phyloP scores from a whole-genome alignment of 2,888 invertebrate species.

The Anoplius nigerrimus region DNA sequence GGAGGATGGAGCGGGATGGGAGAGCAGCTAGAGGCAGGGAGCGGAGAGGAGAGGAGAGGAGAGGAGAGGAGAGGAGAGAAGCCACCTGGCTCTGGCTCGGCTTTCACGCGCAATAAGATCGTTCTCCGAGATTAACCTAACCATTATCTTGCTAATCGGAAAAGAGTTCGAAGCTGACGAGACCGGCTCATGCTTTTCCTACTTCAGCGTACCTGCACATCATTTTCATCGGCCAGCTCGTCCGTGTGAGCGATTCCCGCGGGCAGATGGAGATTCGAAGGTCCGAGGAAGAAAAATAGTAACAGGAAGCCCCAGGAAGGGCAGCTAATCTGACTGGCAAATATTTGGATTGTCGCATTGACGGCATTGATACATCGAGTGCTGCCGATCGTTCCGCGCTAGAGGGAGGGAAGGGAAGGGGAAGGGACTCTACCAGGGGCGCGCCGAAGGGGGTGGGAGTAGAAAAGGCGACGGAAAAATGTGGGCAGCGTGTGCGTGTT shows the following conservation, averaged over 20 bases:
- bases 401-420: constrained; percentile 33
- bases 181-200: constrained; percentile 26
- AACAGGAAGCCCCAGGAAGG: constrained; percentile 60
- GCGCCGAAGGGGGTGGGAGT: constrained; percentile 14
- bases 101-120: constrained; percentile 74
- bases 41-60: constrained; percentile 4
- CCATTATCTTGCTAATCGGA: constrained; percentile 70
- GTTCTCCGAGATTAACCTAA: constrained; percentile 65
- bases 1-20: neutral
- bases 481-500: constrained; percentile 32
- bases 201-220: neutral
- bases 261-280: constrained; percentile 47
- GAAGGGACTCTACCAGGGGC: constrained; percentile 21
- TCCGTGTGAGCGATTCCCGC: constrained; percentile 8
- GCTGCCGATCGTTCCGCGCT: constrained; percentile 32
- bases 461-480: constrained; percentile 9
- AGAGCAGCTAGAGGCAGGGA: neutral
- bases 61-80: constrained; percentile 34
- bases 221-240: neutral
- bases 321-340: constrained; percentile 71
- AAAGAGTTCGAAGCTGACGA: constrained; percentile 63
- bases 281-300: constrained; percentile 44
- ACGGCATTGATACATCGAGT: constrained; percentile 70
- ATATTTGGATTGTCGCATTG: constrained; percentile 74
- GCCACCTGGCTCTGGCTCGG: constrained; percentile 66